Conservation (phyloP, 1,140 invertebrate genomes). For the Caerostris extrusa region DNA sequence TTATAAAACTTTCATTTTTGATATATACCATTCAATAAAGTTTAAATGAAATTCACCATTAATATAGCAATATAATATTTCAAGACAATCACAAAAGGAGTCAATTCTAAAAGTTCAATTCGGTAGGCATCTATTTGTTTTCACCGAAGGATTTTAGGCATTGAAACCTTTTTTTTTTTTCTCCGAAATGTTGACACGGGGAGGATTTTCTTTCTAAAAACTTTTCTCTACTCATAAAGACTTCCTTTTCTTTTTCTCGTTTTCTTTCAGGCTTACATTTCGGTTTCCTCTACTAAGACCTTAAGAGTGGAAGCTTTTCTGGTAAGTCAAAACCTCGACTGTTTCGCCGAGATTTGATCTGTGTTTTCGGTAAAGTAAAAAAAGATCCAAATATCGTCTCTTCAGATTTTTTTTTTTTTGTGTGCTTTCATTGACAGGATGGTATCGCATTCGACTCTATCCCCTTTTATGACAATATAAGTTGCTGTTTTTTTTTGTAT, state of each 20-base stretch:
- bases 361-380: not conserved
- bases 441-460: not conserved
- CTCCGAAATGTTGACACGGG: not conserved
- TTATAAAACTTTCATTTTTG: no score
- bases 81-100: no score
- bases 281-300: not conserved
- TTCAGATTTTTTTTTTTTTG: not conserved
- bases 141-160: not conserved
- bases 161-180: not conserved
- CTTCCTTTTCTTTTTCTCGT: not conserved
- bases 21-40: no score
- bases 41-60: no score
- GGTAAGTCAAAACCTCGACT: slow-evolving; percentile 14
- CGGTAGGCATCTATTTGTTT: no score
- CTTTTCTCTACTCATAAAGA: slow-evolving; percentile 25
- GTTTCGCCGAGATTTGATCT: slow-evolving; percentile 18
- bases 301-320: not conserved
- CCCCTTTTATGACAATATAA: not conserved
- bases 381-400: not conserved
- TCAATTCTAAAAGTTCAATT: no score
- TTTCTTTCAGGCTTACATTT: not conserved
- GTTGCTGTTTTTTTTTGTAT: not conserved
- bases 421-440: not conserved
- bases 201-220: slow-evolving; percentile 7
- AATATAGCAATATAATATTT: no score